Base-by-base conservation (phyloP, 2,888 invertebrate genomes). In the Argynnis bischoffii region DNA sequence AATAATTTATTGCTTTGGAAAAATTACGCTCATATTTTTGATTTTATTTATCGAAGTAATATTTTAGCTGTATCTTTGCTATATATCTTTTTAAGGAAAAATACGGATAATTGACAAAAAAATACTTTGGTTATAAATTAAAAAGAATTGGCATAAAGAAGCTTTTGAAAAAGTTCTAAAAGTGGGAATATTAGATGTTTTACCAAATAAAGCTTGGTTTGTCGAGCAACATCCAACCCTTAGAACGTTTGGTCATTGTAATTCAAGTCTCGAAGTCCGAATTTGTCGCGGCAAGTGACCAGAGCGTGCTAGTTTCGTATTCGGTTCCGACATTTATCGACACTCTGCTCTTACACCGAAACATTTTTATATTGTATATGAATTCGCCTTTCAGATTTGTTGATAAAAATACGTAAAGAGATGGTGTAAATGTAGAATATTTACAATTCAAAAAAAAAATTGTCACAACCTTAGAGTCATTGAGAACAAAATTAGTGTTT, bases 251-350 rank as follows among this genome's bases (percentile, higher is more conserved):
- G 11, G 14, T 56, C 56, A 46, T 56, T 56, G 16, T 56, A 56
- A 56, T 56, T 60, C 60, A 31, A 26, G 16, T 26, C 60, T 26
- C 60, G 60, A 16, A 35, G 2, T 35, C 60, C n/a, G 15, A 35
- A 50, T 60, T 60, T 51, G 60, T 60, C 50, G 60, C 50, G 50
- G 50, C 60, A 50, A 50, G 48, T 60, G 60, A 60, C 60, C 60
- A 50, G 50, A 2, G 50, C 5, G 26, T 6, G 56, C 56, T 46
- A 46, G 56, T 56, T 56, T 56, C 41, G 56, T 41, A 46, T 56
- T 56, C 46, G 56, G 41, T 46, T 8, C 56, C 35, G 56, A 46
- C 56, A 18, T 56, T 56, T 56, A 56, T 56, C 56, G 56, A 56
- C 56, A 56, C 56, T 16, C 11, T 56, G 56, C 46, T 56, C 56